A percentile compares a stretch with the other conserved stretches of the same genome.
Conservation (phyloP, 2,113 vertebrate species). For the Eupsittula cactorum region DNA sequence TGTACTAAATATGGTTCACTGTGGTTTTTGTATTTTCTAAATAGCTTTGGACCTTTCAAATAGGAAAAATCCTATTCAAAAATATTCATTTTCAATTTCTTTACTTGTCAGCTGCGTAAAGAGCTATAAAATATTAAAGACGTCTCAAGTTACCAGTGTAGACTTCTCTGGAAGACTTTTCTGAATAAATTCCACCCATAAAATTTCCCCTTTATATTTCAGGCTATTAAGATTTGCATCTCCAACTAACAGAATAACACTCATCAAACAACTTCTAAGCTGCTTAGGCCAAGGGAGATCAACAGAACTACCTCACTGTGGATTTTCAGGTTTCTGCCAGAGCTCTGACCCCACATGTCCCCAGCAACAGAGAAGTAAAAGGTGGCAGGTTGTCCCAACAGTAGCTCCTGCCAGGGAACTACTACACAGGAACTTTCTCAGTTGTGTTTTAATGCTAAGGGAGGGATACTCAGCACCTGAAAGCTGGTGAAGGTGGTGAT, state of each 20-base stretch:
- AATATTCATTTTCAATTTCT: neutral
- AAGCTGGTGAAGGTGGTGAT: neutral
- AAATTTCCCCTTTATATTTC: neutral
- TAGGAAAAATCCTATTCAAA: neutral
- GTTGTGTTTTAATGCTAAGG: neutral
- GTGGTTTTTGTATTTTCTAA: neutral
- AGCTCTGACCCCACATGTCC: neutral
- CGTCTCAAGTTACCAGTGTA: neutral
- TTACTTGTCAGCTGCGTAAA: neutral
- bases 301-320: neutral
- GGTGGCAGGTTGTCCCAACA: neutral
- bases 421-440: neutral
- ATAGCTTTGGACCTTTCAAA: conserved; percentile 2
- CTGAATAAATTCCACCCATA: neutral
- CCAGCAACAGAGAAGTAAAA: neutral
- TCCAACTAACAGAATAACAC: neutral
- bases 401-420: neutral
- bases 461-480: neutral
- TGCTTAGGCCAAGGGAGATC: neutral
- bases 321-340: neutral
- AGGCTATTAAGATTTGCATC: neutral
- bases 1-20: conserved; percentile 8
- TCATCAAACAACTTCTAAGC: neutral
- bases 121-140: neutral
- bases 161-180: neutral